These are phyloP conservation scores for Coecobrya sp. DNA, from an alignment of 2,888 invertebrate genomes.

Conservation along the genomic window DNA sequence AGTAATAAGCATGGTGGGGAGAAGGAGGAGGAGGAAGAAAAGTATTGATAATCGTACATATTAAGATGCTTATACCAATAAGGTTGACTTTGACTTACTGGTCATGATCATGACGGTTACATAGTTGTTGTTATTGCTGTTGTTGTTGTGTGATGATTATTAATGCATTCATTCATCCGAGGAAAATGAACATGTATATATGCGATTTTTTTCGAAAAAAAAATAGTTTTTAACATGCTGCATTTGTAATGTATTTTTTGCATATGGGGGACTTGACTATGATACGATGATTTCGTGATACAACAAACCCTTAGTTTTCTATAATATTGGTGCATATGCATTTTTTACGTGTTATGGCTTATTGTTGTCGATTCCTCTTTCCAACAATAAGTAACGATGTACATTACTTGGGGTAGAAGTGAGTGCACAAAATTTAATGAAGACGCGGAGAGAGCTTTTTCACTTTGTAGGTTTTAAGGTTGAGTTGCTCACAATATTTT, in stretches of 20 bases:
- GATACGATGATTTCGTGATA: conserved; percentile 5
- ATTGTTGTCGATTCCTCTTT: conserved; percentile 19
- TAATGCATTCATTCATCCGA: conserved; percentile 71
- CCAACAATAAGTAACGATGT: neutral
- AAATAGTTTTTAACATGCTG: conserved; percentile 20
- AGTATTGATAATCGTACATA: too few species aligned
- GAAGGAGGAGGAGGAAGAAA: neutral
- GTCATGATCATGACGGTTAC: neutral
- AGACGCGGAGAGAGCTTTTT: conserved; percentile 68
- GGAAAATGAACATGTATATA: conserved; percentile 8
- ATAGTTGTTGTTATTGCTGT: conserved; percentile 18
- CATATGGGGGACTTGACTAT: neutral
- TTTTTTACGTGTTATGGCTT: neutral
- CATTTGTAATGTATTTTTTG: neutral
- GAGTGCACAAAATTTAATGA: neutral
- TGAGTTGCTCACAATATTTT: conserved; percentile 78
- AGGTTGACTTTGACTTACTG: too few species aligned
- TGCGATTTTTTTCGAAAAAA: neutral
- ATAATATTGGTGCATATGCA: neutral
- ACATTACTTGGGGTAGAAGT: neutral
- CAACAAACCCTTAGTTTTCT: neutral
- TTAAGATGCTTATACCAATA: too few species aligned
- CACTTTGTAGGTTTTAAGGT: conserved; percentile 85
- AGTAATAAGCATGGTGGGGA: neutral
- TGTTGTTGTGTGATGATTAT: conserved; percentile 21